Percentiles rank a stretch among this genome's conserved stretches.
Evolutionary conservation across 2,888 invertebrate species (phyloP).

Genomic region (Taphrorychus bicolor): DNA sequence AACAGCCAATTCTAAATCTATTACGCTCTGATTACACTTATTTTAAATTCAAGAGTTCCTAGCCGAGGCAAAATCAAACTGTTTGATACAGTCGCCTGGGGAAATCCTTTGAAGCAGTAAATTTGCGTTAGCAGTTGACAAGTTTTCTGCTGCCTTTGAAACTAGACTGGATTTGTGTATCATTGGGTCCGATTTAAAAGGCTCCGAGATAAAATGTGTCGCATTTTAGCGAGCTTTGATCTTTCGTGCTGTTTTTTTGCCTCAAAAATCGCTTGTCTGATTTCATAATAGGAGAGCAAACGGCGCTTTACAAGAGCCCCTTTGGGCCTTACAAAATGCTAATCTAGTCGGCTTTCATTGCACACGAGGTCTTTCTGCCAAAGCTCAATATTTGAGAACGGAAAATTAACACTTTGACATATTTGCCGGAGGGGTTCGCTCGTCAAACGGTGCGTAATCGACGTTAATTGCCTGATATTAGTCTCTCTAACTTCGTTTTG

Average conservation of each 20-base stretch:
- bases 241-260: not conserved
- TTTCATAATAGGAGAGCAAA: not conserved
- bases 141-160: conserved; percentile 12
- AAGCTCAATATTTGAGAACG: conserved; percentile 9
- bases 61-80: conserved; percentile 16
- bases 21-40: conserved; percentile 3
- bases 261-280: not conserved
- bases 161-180: conserved; percentile 2
- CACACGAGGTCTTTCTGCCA: not conserved
- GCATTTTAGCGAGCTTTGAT: not conserved
- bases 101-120: conserved; percentile 19
- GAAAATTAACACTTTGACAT: conserved; percentile 1
- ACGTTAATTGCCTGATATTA: not conserved
- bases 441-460: not conserved
- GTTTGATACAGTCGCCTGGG: conserved; percentile 18
- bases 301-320: not conserved
- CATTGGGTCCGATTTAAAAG: conserved; percentile 3
- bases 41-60: conserved; percentile 16
- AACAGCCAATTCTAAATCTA: conserved; percentile 10
- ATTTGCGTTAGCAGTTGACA: conserved; percentile 15
- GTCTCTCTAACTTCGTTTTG: not conserved
- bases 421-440: not conserved
- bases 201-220: not conserved
- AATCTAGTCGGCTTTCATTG: not conserved
- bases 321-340: not conserved